Evolutionary conservation across 2,888 invertebrate species (phyloP).

Genomic region (Caenorhabditis japonica): DNA sequence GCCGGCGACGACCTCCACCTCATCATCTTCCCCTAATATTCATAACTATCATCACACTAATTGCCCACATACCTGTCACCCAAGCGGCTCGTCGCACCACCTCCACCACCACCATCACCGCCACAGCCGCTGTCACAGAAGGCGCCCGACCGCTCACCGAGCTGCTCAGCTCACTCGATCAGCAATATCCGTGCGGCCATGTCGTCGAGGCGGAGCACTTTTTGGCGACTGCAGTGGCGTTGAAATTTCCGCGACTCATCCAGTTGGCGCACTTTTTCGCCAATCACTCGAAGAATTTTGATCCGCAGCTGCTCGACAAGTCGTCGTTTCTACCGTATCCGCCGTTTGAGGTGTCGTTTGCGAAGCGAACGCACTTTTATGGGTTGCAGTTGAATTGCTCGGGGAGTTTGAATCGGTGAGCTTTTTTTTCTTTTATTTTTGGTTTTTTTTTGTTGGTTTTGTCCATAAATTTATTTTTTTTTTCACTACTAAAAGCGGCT

Average conservation of each 20-base stretch:
- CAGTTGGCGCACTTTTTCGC: constrained; percentile 60
- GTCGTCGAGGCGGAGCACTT: constrained; percentile 57
- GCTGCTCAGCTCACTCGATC: constrained; percentile 44
- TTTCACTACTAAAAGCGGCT: too few relatives aligned
- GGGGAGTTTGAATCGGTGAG: constrained; percentile 36
- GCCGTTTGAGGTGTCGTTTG: constrained; percentile 41
- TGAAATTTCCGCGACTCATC: constrained; percentile 49
- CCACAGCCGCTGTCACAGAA: constrained; percentile 15
- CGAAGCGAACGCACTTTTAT: constrained; percentile 40
- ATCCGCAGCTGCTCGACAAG: constrained; percentile 39
- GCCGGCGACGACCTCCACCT: constrained; percentile 15
- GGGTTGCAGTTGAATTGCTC: constrained; percentile 47
- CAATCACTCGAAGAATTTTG: constrained; percentile 54
- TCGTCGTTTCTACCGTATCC: constrained; percentile 27
- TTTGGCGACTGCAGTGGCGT: constrained; percentile 48
- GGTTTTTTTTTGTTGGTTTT: too few relatives aligned
- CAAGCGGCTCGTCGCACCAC: too few relatives aligned
- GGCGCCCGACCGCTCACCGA: constrained; percentile 34
- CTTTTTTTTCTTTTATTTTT: not conserved
- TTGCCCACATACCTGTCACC: too few relatives aligned
- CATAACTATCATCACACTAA: too few relatives aligned
- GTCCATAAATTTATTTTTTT: not conserved
- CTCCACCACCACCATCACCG: too few relatives aligned
- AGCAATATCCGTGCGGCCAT: constrained; percentile 52
- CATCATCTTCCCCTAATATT: too few relatives aligned